Conservation (phyloP, 2,113 vertebrate species). For the Coryphaenoides rupestris region DNA sequence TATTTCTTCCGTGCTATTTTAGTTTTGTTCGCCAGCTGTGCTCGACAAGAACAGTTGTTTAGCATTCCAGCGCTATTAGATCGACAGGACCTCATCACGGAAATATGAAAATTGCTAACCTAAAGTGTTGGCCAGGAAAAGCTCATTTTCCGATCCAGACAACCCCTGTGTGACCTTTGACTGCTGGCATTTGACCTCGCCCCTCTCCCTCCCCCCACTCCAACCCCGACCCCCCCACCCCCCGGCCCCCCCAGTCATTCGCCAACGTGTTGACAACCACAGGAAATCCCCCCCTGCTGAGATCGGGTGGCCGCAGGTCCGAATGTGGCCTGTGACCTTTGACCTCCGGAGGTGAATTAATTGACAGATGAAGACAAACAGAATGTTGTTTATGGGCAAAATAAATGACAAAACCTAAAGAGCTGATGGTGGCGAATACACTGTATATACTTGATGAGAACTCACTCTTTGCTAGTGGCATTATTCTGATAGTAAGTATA, state of each 20-base stretch:
- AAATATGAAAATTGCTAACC: background rate
- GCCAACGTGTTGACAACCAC: conserved; percentile 22
- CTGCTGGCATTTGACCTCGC: conserved; percentile 38
- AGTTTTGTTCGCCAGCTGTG: too few species aligned
- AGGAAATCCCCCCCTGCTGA: conserved; percentile 54
- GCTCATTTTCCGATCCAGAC: conserved; percentile 31
- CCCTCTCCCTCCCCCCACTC: conserved; percentile 23
- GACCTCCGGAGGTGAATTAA: conserved; percentile 38
- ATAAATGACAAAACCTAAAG: conserved; percentile 11
- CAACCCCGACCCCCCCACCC: too few species aligned
- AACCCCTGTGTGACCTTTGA: conserved; percentile 31
- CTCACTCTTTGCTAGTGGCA: too few species aligned
- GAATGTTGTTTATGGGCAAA: conserved; percentile 20
- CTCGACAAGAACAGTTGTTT: too few species aligned
- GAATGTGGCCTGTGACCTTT: conserved; percentile 45
- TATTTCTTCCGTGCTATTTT: too few species aligned
- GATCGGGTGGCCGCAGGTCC: conserved; percentile 24
- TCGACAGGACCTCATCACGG: background rate
- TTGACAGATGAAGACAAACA: conserved; percentile 35
- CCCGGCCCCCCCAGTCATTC: too few species aligned
- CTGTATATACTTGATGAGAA: too few species aligned
- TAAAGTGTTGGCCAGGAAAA: conserved; percentile 20
- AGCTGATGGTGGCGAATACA: background rate
- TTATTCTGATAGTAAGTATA: too few species aligned
- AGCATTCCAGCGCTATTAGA: background rate